These are phyloP conservation scores for Minunthozetes semirufus DNA, from an alignment of 2,888 invertebrate genomes.

Conservation along the genomic window DNA sequence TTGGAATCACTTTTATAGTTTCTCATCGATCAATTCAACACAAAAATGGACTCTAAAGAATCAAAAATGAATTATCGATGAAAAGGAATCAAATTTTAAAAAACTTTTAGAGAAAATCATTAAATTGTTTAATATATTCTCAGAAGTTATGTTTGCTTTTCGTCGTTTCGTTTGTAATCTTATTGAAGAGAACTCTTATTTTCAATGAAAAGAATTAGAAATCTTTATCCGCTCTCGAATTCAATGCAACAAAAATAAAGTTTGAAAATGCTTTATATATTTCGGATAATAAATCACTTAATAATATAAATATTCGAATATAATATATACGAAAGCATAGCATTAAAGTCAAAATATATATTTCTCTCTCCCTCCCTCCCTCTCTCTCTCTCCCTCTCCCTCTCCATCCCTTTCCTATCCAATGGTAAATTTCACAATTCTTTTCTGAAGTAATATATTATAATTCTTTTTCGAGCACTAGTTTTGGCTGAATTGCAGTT, in stretches of 20 bases:
- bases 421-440: background rate
- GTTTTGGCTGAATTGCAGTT: conserved; percentile 11
- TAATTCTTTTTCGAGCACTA: background rate
- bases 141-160: background rate
- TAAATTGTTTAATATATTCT: conserved; percentile 1
- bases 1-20: conserved; percentile 2
- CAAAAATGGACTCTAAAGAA: background rate
- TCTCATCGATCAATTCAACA: conserved; percentile 17
- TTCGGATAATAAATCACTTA: conserved; percentile 11
- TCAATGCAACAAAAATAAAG: background rate
- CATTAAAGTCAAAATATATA: no score
- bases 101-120: background rate
- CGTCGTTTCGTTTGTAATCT: background rate
- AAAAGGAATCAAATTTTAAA: background rate
- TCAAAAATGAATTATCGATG: conserved; percentile 17
- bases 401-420: background rate
- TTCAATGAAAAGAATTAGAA: background rate
- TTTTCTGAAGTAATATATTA: background rate
- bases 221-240: background rate
- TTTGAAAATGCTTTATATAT: background rate
- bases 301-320: conserved; percentile 3
- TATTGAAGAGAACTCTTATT: background rate
- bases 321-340: no score
- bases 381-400: background rate
- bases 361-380: no score